Conservation (phyloP, 1,140 invertebrate species). For the Drosophila aff. region DNA sequence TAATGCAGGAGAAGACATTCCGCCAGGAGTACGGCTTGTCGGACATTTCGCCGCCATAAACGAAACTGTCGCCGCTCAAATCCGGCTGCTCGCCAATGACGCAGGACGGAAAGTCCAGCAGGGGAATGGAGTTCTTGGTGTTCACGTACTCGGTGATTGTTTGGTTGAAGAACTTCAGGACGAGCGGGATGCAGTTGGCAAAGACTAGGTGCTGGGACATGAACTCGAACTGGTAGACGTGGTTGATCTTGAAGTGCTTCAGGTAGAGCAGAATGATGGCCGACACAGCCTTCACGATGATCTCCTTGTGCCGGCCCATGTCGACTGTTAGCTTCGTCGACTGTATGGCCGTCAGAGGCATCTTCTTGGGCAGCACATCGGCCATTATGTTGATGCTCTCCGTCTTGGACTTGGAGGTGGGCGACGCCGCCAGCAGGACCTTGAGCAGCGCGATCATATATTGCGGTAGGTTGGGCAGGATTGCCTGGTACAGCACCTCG, state of each 20-base stretch:
- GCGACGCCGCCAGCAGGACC: constrained; percentile 98
- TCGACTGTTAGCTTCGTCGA: constrained; percentile 98
- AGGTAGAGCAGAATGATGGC: constrained; percentile 96
- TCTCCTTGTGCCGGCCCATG: constrained; percentile 99
- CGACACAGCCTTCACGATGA: constrained; percentile 99
- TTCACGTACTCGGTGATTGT: constrained; percentile 98
- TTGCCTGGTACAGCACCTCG: constrained; percentile 95
- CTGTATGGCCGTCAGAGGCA: constrained; percentile 98
- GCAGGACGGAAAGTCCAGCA: constrained; percentile 98
- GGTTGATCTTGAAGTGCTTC: constrained; percentile 99
- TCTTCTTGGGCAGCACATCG: constrained; percentile 98
- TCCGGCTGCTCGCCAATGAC: constrained; percentile 98
- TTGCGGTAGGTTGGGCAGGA: constrained; percentile 96
- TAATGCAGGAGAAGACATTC: constrained; percentile 99
- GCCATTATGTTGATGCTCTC: constrained; percentile 99
- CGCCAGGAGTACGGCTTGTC: constrained; percentile 96
- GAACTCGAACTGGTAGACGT: constrained; percentile 99
- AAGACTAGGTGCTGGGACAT: constrained; percentile 99
- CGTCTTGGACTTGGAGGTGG: constrained; percentile 98
- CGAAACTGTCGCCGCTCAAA: constrained; percentile 96
- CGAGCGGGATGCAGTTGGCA: constrained; percentile 99
- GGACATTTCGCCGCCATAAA: constrained; percentile 87
- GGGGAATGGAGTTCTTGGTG: constrained; percentile 97
- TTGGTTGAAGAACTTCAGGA: constrained; percentile 99
- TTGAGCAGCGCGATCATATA: constrained; percentile 99